phyloP scores from a whole-genome alignment of 2,797 vertebrate genomes.

The Chelidonichthys spinosus region DNA sequence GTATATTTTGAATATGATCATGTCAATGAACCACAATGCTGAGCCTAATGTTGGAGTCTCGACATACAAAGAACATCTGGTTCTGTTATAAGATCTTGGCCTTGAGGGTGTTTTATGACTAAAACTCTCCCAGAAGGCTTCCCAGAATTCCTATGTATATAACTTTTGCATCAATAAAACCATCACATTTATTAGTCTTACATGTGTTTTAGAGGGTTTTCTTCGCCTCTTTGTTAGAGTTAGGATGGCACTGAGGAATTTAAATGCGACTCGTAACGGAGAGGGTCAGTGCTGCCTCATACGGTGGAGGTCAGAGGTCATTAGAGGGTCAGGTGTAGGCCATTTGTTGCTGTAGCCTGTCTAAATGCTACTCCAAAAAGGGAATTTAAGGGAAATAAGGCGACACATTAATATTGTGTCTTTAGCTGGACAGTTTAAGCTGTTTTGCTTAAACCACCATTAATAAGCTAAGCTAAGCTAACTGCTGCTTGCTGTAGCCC shows the following conservation, averaged over 20 bases:
- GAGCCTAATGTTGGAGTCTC: conserved; percentile 51
- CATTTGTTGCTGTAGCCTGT: conserved; percentile 27
- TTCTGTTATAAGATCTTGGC: conserved; percentile 68
- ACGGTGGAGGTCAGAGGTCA: conserved; percentile 61
- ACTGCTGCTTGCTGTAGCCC: not conserved
- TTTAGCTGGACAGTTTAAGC: conserved; percentile 6
- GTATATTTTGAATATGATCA: conserved; percentile 79
- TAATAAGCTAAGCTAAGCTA: not conserved
- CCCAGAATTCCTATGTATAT: conserved; percentile 36
- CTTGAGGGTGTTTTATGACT: conserved; percentile 62
- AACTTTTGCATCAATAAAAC: conserved; percentile 15
- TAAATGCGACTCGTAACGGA: conserved; percentile 16
- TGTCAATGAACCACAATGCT: conserved; percentile 64
- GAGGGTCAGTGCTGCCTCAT: conserved; percentile 38
- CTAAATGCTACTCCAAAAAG: conserved; percentile 10
- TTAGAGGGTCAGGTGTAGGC: conserved; percentile 16
- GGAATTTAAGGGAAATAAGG: not conserved
- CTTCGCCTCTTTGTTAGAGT: conserved; percentile 37
- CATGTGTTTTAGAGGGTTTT: conserved; percentile 30
- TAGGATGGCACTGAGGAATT: conserved; percentile 45
- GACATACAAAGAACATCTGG: conserved; percentile 75
- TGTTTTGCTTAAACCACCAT: not conserved
- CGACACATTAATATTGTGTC: conserved; percentile 1
- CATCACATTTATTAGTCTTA: conserved; percentile 9
- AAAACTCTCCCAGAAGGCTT: conserved; percentile 60